Percentiles rank a stretch among this genome's conserved stretches.
Evolutionary conservation across 2,888 invertebrate genomes (phyloP).

Genomic region (Ophion ellenae): DNA sequence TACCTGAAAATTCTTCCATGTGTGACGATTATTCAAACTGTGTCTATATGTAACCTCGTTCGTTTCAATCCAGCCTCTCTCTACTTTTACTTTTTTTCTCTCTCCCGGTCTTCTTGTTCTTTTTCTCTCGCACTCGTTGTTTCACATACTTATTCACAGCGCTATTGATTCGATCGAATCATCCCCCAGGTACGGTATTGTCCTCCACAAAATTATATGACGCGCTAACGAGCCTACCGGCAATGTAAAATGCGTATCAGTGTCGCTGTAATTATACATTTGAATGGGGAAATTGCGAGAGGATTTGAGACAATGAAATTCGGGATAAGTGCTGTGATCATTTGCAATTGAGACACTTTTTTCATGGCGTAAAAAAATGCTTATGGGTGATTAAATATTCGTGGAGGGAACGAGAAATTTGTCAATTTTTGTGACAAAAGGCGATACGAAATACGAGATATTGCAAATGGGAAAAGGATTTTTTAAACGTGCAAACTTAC

Average conservation of each 20-base stretch:
- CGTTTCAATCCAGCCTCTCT: neutral
- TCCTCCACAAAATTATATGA: constrained; percentile 16
- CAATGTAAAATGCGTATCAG: constrained; percentile 1
- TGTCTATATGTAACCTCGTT: constrained; percentile 21
- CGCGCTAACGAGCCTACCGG: constrained; percentile 3
- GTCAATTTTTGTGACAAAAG: neutral
- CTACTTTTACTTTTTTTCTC: neutral
- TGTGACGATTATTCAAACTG: neutral
- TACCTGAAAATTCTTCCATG: constrained; percentile 24
- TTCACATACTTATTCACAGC: neutral
- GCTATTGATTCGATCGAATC: constrained; percentile 47
- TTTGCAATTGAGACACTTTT: neutral
- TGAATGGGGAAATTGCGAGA: constrained; percentile 10
- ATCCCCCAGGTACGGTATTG: constrained; percentile 31
- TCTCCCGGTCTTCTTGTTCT: neutral
- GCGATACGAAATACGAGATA: too few species aligned
- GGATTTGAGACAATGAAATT: constrained; percentile 3
- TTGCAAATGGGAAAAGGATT: neutral
- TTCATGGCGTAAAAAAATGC: neutral
- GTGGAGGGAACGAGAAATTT: neutral
- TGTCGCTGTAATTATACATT: constrained; percentile 15
- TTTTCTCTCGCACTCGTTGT: neutral
- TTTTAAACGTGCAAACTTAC: neutral
- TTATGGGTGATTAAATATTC: neutral
- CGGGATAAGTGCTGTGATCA: neutral